Evolutionary conservation across 2,888 invertebrate genomes (phyloP), one percentile per base, ranked within the genome.

Genomic region (Netelia virgata): DNA sequence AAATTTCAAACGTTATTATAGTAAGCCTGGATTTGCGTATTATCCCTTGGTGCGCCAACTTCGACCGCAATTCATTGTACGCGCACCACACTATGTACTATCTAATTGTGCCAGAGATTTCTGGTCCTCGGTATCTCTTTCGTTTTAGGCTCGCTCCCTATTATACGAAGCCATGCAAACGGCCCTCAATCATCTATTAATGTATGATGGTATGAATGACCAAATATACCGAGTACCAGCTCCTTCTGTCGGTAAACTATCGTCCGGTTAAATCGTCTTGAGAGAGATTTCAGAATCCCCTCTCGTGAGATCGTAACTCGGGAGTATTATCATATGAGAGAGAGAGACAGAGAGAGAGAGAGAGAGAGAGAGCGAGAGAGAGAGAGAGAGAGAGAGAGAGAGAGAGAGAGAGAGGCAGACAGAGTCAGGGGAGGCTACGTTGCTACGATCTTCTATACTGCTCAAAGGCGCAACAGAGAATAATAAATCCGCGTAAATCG

Each of bases 391-490:
- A 78, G 20, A 70, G 43, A 79, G 43, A 55, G 11, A 50, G 36
- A 53, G 61, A 36, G 61, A 23, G 23, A 20, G 14, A 23, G 14
- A 9, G 6, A 16, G 57, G 14, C 23, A 55, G 23, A 16, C 1
- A 36, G 43, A 55, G 64, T 55, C 59, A 18, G 50, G 41, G 16
- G 6, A 9, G 10, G 66, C 64, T 47, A 9, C 41, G 63, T 18
- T 77, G 16, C 28, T 41, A 23, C 43, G 64, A 36, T 66, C 18
- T 59, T 61, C 64, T 72, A 16, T 47, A 50, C 28, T 23, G 66
- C 68, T 76, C 72, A 61, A 61, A 61, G 43, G 76, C 72, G 72
- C 83, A 72, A 83, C 75, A 72, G 72, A 80, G 79, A 83, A 83
- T 83, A 80, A 83, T 80, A 75, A 76, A 80, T 84, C 55, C 47